Base-by-base conservation (phyloP, 2,888 invertebrate genomes). In the Fabriciana adippe region DNA sequence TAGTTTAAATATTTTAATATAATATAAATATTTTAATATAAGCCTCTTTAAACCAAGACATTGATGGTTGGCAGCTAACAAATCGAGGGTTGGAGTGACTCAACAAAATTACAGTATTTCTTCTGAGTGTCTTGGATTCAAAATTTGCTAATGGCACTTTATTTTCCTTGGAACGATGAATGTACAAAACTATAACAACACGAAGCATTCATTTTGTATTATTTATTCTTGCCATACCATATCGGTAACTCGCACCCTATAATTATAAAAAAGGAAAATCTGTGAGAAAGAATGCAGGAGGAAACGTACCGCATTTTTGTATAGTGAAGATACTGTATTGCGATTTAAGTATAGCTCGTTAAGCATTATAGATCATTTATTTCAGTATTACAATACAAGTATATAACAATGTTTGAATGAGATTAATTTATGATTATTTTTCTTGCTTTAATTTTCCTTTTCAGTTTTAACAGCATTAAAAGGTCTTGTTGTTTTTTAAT, bases 101-200 rank as follows among this genome's bases (percentile, higher is more conserved):
- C 90, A 89, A 88, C 89, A 68, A 82, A 87, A 87, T 86, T 79
- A 80, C 78, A 77, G 79, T 82, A 83, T 85, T 85, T 84, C 83
- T 81, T 86, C 62, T 86, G 73, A 85, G 83, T 84, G 82, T 84
- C 86, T 86, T 87, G 85, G 86, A 89, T 86, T 88, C 84, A 79
- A 79, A 84, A 82, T 81, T 83, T 80, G 84, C 86, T 91, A 89
- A 91, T 90, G 87, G 89, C 82, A 81, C 82, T 81, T 83, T 82
- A 82, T 86, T 85, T 88, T 89, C 85, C 86, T 84, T 81, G 81
- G 81, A 82, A 83, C 78, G 83, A 88, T 88, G 89, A 77, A 80
- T 81, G 79, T 77, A 76, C 78, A 72, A 70, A 80, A 78, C 80
- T 73, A 72, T 69, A 74, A 72, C 66, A 66, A 59, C 61, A 11